Percentiles rank a stretch among this genome's conserved stretches.
Conservation (phyloP, 2,888 invertebrate genomes). For the Troides oblongomaculatus region DNA sequence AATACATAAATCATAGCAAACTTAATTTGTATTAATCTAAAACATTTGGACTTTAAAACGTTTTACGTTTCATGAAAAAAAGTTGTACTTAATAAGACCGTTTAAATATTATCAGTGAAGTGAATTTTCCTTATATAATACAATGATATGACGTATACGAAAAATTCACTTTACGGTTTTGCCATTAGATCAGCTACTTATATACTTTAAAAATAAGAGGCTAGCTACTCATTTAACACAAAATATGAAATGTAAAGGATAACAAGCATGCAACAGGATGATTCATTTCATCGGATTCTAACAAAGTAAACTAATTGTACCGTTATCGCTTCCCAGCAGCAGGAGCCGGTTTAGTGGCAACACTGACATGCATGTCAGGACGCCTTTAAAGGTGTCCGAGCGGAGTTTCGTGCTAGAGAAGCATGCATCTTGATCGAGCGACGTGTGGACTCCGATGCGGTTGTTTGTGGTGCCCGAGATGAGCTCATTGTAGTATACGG, state of each 20-base stretch:
- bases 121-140: not conserved
- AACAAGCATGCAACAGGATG: too few species aligned
- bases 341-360: slow-evolving; percentile 94
- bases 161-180: not conserved
- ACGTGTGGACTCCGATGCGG: slow-evolving; percentile 91
- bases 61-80: not conserved
- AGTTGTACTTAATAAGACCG: not conserved
- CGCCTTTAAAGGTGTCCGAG: slow-evolving; percentile 94
- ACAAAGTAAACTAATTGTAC: slow-evolving; percentile 90
- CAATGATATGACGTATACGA: not conserved
- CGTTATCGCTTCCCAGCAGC: slow-evolving; percentile 95
- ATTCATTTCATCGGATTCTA: slow-evolving; percentile 61
- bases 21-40: not conserved
- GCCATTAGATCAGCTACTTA: not conserved
- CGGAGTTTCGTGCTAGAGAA: slow-evolving; percentile 92
- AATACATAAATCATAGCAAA: not conserved
- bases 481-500: slow-evolving; percentile 88
- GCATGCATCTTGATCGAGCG: slow-evolving; percentile 84
- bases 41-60: not conserved
- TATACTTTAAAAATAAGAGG: not conserved
- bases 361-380: slow-evolving; percentile 93
- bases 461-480: slow-evolving; percentile 96
- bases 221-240: not conserved
- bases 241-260: too few species aligned
- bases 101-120: not conserved